Evolutionary conservation across 2,888 invertebrate genomes (phyloP).

Genomic region (Podotricha telesiphe): DNA sequence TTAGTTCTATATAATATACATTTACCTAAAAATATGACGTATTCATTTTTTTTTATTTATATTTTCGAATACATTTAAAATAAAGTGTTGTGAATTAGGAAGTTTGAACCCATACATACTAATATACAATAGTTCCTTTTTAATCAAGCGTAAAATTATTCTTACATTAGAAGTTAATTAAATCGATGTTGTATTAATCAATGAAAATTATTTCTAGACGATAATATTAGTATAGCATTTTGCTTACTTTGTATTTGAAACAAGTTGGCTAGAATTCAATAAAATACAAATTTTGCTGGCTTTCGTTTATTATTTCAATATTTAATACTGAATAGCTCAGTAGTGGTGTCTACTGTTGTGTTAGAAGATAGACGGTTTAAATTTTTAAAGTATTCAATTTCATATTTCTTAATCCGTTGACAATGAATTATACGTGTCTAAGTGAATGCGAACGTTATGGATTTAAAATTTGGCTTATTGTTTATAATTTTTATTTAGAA

Average conservation of each 20-base stretch:
- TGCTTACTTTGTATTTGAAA: constrained; percentile 31
- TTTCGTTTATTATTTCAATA: constrained; percentile 18
- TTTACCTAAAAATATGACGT: too few relatives aligned
- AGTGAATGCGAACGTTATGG: too few relatives aligned
- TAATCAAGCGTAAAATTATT: constrained; percentile 7
- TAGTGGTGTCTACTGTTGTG: neutral
- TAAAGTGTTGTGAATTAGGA: too few relatives aligned
- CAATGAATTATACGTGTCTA: too few relatives aligned
- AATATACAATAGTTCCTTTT: neutral
- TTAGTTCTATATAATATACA: too few relatives aligned
- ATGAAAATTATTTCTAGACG: constrained; percentile 20
- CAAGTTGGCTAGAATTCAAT: constrained; percentile 25
- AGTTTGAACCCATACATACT: too few relatives aligned
- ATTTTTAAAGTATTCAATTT: neutral
- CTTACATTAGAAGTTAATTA: constrained; percentile 14
- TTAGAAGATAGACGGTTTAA: neutral
- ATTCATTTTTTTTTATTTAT: too few relatives aligned
- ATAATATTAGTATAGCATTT: constrained; percentile 32
- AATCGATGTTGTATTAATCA: constrained; percentile 17
- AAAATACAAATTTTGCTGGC: constrained; percentile 16
- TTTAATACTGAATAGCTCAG: neutral
- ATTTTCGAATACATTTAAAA: too few relatives aligned
- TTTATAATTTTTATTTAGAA: too few relatives aligned
- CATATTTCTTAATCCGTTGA: too few relatives aligned
- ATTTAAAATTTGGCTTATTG: too few relatives aligned